Evolutionary conservation across 2,797 vertebrate species (phyloP), one percentile per base, ranked within the genome.

Genomic region (Urosaurus nigricauda): DNA sequence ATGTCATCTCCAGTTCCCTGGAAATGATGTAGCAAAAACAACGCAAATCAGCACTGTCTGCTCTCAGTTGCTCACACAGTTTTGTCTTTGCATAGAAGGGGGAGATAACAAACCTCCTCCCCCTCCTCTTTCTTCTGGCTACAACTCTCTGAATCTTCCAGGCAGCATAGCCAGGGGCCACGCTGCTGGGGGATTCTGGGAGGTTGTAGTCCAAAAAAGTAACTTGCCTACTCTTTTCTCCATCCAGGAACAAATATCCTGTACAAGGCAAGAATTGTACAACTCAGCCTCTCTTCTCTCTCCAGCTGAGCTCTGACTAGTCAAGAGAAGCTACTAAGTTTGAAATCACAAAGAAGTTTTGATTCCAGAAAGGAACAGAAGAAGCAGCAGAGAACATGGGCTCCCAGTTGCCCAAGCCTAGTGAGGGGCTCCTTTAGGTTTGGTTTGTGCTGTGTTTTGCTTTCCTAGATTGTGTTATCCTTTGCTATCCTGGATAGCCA

Each of bases 401-500:
- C 0, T 3, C 71, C 75, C 0, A 0, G 47, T 24, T 85, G 77
- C 51, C 47, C 83, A 29, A 87, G 77, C 4, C 40, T 37, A 12
- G 75, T 47, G 60, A 68, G 1, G 40, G 35, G 35, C 26, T 51
- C 7, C 24, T 78, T 40, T 79, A 13, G 35, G 35, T 7, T 37
- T 78, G 56, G 29, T 68, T 21, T 43, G 32, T 35, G 24, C 29
- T 58, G 29, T 40, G 58, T 8, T 51, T 79, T 68, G 63, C 51
- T 84, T 53, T 60, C 47, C 47, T 83, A 11, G 24, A 35, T 11
- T 77, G 47, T 21, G 32, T 65, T 56, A 7, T 19, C 40, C 14
- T 51, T 84, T 78, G 63, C 63, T 84, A 51, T 60, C 74, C 82
- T 79, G 24, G n/a, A 71, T 84, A 88, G 74, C 74, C 81, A 88